Conservation (phyloP, 2,113 vertebrate genomes). For the Dicerorhinus sumatrensis region DNA sequence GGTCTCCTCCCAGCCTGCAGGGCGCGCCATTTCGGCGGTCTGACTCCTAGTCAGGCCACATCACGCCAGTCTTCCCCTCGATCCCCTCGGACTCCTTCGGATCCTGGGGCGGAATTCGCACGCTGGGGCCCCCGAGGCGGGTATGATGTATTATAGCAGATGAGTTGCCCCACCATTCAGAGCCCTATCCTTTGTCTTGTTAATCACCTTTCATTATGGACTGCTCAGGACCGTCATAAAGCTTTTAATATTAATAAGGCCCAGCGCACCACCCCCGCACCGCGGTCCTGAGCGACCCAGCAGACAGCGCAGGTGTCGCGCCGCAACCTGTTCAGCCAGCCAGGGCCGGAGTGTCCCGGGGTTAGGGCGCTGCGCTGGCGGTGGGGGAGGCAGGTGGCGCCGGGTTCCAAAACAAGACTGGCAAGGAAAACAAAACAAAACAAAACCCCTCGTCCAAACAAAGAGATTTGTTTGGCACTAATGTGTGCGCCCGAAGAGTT, state of each 20-base stretch:
- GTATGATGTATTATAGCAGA: constrained; percentile 87
- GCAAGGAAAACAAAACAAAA: constrained; percentile 68
- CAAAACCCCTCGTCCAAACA: constrained; percentile 77
- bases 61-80: not conserved
- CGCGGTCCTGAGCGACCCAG: not conserved
- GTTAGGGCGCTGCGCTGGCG: constrained; percentile 47
- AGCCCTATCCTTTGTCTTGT: constrained; percentile 89
- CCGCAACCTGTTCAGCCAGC: constrained; percentile 84
- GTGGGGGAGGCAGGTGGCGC: constrained; percentile 86
- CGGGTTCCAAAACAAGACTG: not conserved
- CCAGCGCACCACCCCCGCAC: not conserved
- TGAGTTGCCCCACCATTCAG: constrained; percentile 87
- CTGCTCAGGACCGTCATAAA: constrained; percentile 84
- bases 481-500: constrained; percentile 92
- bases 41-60: not conserved
- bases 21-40: not conserved
- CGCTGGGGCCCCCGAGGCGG: constrained; percentile 76
- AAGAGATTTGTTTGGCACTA: constrained; percentile 87
- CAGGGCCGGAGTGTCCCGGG: constrained; percentile 66
- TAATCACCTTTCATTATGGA: constrained; percentile 88
- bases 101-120: constrained; percentile 17
- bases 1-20: not conserved
- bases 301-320: constrained; percentile 74
- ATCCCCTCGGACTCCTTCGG: not conserved
- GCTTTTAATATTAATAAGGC: constrained; percentile 90